phyloP scores from a whole-genome alignment of 2,888 invertebrate species.

The Andrena chrysosceles region DNA sequence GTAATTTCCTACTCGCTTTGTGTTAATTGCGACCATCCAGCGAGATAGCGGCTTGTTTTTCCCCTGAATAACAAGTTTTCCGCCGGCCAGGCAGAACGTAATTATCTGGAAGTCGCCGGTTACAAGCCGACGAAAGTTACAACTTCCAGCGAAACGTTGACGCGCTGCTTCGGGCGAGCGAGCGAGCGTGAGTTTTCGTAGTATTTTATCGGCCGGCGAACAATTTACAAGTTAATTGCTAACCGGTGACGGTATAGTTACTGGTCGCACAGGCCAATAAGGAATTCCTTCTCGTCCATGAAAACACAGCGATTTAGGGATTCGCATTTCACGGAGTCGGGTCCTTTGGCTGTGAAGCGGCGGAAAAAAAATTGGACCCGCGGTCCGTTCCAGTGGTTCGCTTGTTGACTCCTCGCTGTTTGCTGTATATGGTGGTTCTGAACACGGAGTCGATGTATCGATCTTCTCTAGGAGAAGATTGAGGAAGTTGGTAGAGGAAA shows the following conservation, averaged over 20 bases:
- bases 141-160: background rate
- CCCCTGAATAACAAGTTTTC: constrained; percentile 42
- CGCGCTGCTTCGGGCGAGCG: background rate
- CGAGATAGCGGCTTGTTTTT: constrained; percentile 34
- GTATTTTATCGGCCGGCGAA: constrained; percentile 34
- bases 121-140: constrained; percentile 31
- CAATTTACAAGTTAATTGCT: constrained; percentile 56
- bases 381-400: background rate
- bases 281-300: background rate
- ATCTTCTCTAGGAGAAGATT: no score
- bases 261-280: constrained; percentile 7
- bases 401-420: constrained; percentile 2
- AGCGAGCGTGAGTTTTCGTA: constrained; percentile 18
- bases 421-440: background rate
- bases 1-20: constrained; percentile 36
- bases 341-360: constrained; percentile 22
- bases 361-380: background rate
- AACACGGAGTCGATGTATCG: no score
- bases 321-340: constrained; percentile 6
- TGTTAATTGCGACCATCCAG: constrained; percentile 43
- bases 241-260: constrained; percentile 12
- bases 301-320: constrained; percentile 31
- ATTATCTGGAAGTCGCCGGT: constrained; percentile 42
- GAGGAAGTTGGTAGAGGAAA: no score
- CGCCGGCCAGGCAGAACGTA: constrained; percentile 33